These are phyloP conservation scores for Pangasius mekongensis DNA, from an alignment of 2,797 vertebrate genomes.

Conservation along the genomic window DNA sequence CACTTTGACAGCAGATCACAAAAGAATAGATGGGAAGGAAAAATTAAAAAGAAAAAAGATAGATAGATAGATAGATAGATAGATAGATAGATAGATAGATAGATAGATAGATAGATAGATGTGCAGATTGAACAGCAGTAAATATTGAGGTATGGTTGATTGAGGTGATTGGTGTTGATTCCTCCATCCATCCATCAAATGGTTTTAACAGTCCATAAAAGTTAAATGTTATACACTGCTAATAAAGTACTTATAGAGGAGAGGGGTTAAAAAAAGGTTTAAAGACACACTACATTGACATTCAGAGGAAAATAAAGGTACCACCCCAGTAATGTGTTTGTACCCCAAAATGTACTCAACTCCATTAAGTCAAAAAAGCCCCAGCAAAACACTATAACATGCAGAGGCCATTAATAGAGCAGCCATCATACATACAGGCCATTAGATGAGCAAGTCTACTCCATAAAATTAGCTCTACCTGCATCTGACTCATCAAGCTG, in stretches of 20 bases:
- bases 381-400: background rate
- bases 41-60: too few relatives aligned
- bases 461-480: background rate
- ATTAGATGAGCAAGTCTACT: background rate
- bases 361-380: background rate
- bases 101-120: too few relatives aligned
- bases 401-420: background rate
- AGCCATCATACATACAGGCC: background rate
- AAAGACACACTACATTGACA: background rate
- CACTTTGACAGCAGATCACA: background rate
- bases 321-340: background rate
- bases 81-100: too few relatives aligned
- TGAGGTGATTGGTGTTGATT: background rate
- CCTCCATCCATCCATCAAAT: background rate
- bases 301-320: background rate
- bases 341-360: background rate
- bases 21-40: background rate
- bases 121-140: background rate
- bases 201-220: background rate
- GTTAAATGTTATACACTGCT: background rate
- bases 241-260: background rate
- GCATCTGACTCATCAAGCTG: background rate
- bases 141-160: background rate
- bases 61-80: too few relatives aligned
- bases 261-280: background rate